Conservation (phyloP, 2,888 invertebrate genomes). For the Epiblema foenella region DNA sequence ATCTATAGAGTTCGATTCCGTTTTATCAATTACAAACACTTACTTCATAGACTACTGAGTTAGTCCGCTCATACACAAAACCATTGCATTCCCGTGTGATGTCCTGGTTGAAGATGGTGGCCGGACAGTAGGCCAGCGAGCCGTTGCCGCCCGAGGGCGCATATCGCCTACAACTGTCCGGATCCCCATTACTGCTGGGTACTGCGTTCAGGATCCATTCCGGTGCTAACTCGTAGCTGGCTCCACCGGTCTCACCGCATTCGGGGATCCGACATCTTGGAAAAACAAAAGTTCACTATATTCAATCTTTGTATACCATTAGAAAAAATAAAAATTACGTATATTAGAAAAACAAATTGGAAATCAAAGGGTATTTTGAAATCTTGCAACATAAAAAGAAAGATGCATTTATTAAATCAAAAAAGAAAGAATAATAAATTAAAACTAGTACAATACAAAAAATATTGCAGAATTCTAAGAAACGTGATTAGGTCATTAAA, state of each 20-base stretch:
- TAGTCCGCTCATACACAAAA: slow-evolving; percentile 67
- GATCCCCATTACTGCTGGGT: slow-evolving; percentile 58
- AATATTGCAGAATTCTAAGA: too few species aligned
- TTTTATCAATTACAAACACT: slow-evolving; percentile 44
- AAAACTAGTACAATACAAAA: too few species aligned
- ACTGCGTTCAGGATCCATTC: slow-evolving; percentile 77
- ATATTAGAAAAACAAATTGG: too few species aligned
- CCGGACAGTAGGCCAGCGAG: slow-evolving; percentile 62
- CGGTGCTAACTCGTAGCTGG: slow-evolving; percentile 62
- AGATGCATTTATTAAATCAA: too few species aligned
- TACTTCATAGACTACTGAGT: slow-evolving; percentile 74
- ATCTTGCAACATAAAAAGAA: too few species aligned
- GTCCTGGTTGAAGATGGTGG: slow-evolving; percentile 56
- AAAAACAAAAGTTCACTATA: neutral
- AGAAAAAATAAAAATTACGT: too few species aligned
- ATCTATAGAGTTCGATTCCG: too few species aligned
- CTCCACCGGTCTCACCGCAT: slow-evolving; percentile 73
- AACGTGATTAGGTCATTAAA: too few species aligned
- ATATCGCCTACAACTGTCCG: slow-evolving; percentile 78
- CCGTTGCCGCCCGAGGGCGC: slow-evolving; percentile 57
- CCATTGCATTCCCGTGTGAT: slow-evolving; percentile 57
- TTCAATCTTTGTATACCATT: too few species aligned
- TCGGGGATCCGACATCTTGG: slow-evolving; percentile 80
- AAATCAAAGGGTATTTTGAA: too few species aligned
- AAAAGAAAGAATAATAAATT: too few species aligned